These are phyloP conservation scores for Perodicticus potto DNA, from an alignment of 2,797 vertebrate species.

Conservation along the genomic window DNA sequence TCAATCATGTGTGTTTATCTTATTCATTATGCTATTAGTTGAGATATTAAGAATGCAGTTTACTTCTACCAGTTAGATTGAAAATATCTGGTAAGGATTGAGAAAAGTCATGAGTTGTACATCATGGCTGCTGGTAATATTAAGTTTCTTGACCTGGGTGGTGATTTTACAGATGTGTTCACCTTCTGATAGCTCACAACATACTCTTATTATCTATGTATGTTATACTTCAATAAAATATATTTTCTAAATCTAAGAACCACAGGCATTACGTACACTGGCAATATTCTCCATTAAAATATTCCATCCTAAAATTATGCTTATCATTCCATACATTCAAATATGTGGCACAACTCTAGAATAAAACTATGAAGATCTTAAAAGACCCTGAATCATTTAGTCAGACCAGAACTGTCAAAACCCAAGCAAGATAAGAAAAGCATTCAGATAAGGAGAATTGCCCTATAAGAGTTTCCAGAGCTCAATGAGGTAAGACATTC, in stretches of 20 bases:
- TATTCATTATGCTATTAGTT: conserved; percentile 31
- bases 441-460: not conserved
- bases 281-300: conserved; percentile 31
- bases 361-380: not conserved
- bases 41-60: not conserved
- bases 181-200: conserved; percentile 45
- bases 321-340: not conserved
- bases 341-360: conserved; percentile 26
- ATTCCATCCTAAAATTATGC: not conserved
- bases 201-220: not conserved
- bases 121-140: not conserved
- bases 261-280: not conserved
- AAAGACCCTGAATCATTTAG: not conserved
- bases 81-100: not conserved
- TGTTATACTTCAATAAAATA: conserved; percentile 25
- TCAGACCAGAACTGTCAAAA: not conserved
- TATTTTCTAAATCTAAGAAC: conserved; percentile 17
- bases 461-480: not conserved
- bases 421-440: not conserved
- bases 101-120: not conserved
- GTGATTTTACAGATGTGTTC: conserved; percentile 22
- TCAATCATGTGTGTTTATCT: not conserved
- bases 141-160: conserved; percentile 44
- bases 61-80: conserved; percentile 9
- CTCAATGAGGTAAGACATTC: not conserved